Evolutionary conservation across 2,797 vertebrate genomes (phyloP).

Genomic region (Trematomus bernacchii): DNA sequence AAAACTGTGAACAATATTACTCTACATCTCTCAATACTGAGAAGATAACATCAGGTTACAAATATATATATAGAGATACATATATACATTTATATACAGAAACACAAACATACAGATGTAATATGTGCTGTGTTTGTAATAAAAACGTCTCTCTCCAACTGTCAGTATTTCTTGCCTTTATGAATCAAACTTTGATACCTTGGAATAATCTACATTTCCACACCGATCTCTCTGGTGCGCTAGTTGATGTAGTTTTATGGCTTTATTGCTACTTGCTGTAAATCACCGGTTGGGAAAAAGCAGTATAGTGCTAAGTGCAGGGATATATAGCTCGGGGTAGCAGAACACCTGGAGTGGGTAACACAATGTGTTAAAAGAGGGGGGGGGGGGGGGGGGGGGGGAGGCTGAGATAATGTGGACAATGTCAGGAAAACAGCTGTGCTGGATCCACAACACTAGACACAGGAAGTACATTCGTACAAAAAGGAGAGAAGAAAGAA

Average conservation of each 20-base stretch:
- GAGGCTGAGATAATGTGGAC: slow-evolving; percentile 27
- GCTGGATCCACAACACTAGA: slow-evolving; percentile 28
- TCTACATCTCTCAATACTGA: no score
- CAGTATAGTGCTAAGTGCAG: not conserved
- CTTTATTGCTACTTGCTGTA: slow-evolving; percentile 43
- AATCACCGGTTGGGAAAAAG: not conserved
- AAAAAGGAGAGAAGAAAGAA: slow-evolving; percentile 1
- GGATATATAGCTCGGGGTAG: slow-evolving; percentile 24
- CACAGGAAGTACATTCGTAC: not conserved
- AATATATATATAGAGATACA: no score
- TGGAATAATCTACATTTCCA: not conserved
- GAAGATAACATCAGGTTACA: no score
- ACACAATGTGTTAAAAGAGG: slow-evolving; percentile 50
- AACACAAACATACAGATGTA: slow-evolving; percentile 9
- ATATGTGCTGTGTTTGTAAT: slow-evolving; percentile 13
- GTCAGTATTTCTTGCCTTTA: not conserved
- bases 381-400: not conserved
- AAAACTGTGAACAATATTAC: no score
- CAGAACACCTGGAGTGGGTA: slow-evolving; percentile 68
- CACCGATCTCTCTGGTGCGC: not conserved
- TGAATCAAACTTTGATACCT: not conserved
- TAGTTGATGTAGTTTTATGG: slow-evolving; percentile 27
- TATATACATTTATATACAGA: not conserved
- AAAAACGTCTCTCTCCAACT: slow-evolving; percentile 26
- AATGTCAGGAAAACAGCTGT: slow-evolving; percentile 70